These are phyloP conservation scores for Eubasilissa splendida DNA, from an alignment of 2,888 invertebrate species.

Conservation along the genomic window DNA sequence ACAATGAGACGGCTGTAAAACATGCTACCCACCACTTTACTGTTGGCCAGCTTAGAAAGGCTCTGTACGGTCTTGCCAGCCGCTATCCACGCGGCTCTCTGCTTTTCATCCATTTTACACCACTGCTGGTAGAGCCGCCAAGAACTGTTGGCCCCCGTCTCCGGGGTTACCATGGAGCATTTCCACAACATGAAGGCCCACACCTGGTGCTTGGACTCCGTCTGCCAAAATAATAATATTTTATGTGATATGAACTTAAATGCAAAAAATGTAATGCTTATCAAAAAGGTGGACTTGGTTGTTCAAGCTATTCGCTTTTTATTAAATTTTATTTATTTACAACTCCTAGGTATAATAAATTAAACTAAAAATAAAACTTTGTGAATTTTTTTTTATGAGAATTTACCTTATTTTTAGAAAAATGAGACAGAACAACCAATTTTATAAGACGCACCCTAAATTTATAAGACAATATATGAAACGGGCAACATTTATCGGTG, in stretches of 20 bases:
- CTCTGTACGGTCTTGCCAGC: slow-evolving; percentile 85
- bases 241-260: too few species aligned
- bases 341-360: too few species aligned
- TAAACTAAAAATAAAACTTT: too few species aligned
- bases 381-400: too few species aligned
- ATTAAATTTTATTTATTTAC: too few species aligned
- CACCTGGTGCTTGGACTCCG: slow-evolving; percentile 86
- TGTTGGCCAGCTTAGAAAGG: slow-evolving; percentile 77
- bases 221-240: slow-evolving; percentile 65
- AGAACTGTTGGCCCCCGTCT: slow-evolving; percentile 74
- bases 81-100: slow-evolving; percentile 84
- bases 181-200: slow-evolving; percentile 92
- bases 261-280: too few species aligned
- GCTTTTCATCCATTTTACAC: slow-evolving; percentile 84
- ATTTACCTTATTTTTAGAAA: too few species aligned
- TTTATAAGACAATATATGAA: too few species aligned
- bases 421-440: too few species aligned
- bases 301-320: background rate
- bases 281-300: background rate
- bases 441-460: too few species aligned
- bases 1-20: background rate
- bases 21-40: slow-evolving; percentile 75
- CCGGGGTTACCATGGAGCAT: slow-evolving; percentile 68
- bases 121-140: slow-evolving; percentile 89
- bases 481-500: too few species aligned